Base-by-base conservation (phyloP, 2,888 invertebrate species). In the Synergus umbraculus region DNA sequence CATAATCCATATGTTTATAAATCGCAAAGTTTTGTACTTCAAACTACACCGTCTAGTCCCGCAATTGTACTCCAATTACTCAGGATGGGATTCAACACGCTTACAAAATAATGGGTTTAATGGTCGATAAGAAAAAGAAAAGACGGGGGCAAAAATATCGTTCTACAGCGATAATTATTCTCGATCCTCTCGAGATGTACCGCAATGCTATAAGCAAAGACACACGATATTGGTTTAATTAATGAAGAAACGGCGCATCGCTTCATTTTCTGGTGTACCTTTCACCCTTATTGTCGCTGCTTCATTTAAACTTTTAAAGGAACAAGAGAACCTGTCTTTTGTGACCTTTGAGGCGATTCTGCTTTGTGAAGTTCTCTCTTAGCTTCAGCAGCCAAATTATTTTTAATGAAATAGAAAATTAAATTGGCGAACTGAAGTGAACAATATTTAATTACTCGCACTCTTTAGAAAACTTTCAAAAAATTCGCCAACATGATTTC, bases 71-170 rank as follows among this genome's bases (percentile, higher is more conserved):
- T 46, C 46, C 44, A 67, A 67, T 15, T 46, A 67, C 13, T 46
- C 67, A 13, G 22, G 22, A 67, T 67, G 44, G 46, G 18, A 67
- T 67, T 46, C 46, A 46, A 46, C 46, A 22, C 44, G 67, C 44
- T 46, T 67, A 22, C 44, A 67, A 67, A 67, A 67, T 67, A 67
- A 67, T 67, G 67, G 67, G 22, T 46, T 67, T 67, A 67, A 67
- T 67, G 67, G 22, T 46, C 5, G 67, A 12, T 46, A 67, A 22
- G 13, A 12, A 12, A 43, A 46, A 15, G 8, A 29, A 67, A 46
- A 22, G 44, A 67, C 10, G 7, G 44, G 46, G 22, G 44, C 7
- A 22, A 22, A 22, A 22, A 41, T 67, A 67, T 18, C 22, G 46
- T 22, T 13, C 13, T 18, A 46, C 46, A 67, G 18, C 22, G 43